Conservation (phyloP, 2,113 vertebrate genomes). For the Sminthopsis crassicaudata region DNA sequence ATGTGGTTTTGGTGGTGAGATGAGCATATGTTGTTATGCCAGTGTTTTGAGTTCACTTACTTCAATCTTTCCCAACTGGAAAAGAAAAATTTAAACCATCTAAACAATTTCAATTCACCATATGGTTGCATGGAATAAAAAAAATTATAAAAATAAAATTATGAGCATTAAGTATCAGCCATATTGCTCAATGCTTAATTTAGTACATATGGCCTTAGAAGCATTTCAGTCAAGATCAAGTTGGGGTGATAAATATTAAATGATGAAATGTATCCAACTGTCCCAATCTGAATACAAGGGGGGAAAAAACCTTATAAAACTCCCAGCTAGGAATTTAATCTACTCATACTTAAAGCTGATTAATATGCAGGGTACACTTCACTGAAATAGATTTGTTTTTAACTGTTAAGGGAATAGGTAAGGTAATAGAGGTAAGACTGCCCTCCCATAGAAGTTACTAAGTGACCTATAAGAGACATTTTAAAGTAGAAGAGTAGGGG, state of each 20-base stretch:
- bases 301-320: not conserved
- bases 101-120: not conserved
- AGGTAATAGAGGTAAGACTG: not conserved
- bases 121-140: not conserved
- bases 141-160: not conserved
- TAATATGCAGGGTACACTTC: conserved; percentile 1
- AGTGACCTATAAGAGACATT: not conserved
- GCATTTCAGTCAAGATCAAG: not conserved
- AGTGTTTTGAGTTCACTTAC: conserved; percentile 5
- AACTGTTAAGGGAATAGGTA: conserved; percentile 12
- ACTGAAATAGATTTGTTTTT: not conserved
- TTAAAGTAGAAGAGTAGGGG: not conserved
- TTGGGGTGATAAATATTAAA: not conserved
- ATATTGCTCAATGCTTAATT: not conserved
- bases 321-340: not conserved
- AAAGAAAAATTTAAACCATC: not conserved
- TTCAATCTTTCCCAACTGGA: not conserved
- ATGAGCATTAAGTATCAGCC: not conserved
- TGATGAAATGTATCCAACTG: not conserved
- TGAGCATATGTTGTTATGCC: not conserved
- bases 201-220: not conserved
- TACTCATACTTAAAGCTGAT: not conserved
- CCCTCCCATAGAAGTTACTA: not conserved
- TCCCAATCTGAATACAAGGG: not conserved
- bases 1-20: not conserved